A percentile compares a stretch with the other conserved stretches of the same genome.
Evolutionary conservation across 2,113 vertebrate genomes (phyloP).

Genomic region (Neomonachus schauinslandi): DNA sequence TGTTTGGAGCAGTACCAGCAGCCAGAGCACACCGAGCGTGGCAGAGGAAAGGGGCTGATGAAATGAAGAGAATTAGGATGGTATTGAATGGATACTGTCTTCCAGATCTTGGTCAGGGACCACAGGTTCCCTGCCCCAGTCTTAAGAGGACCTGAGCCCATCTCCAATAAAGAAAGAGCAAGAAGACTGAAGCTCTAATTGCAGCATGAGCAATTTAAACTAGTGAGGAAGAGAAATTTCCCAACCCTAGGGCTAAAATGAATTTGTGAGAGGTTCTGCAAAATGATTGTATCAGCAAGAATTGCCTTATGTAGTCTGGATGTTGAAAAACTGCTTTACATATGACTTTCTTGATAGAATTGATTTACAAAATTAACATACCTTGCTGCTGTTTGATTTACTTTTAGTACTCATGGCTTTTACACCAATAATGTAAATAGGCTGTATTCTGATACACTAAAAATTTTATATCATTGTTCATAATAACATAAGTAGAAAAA

Average conservation of each 20-base stretch:
- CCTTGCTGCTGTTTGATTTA: neutral
- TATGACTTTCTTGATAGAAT: neutral
- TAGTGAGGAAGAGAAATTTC: neutral
- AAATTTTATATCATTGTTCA: neutral
- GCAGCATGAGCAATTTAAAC: neutral
- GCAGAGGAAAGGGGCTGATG: neutral
- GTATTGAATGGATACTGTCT: neutral
- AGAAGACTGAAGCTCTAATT: neutral
- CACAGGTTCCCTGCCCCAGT: neutral
- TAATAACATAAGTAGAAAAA: neutral
- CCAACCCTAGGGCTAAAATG: neutral
- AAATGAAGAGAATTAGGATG: neutral
- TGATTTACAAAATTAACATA: neutral
- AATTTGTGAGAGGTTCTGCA: neutral
- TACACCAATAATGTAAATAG: neutral
- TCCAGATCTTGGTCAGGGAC: neutral
- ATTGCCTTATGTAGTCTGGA: neutral
- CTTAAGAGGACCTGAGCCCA: neutral
- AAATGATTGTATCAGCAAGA: conserved; percentile 9
- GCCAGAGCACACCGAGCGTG: neutral
- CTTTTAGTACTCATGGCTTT: neutral
- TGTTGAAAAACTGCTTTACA: conserved; percentile 18
- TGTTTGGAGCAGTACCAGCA: neutral
- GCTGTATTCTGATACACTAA: conserved; percentile 39
- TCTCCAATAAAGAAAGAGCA: neutral